These are phyloP conservation scores for Gasterosteus aculeatus DNA, from an alignment of 2,113 vertebrate species.

Conservation along the genomic window DNA sequence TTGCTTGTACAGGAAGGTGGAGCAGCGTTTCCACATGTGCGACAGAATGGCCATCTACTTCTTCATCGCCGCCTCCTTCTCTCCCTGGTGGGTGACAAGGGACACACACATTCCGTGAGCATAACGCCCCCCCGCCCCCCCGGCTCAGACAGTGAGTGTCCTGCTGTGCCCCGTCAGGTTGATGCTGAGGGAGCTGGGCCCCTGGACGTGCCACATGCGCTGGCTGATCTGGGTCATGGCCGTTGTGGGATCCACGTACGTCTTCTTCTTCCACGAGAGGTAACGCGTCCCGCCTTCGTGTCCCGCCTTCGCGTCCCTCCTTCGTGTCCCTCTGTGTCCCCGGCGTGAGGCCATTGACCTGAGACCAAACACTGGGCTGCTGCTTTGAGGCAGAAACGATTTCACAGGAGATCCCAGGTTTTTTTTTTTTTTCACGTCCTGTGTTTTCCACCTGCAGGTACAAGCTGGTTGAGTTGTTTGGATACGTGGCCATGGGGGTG, in stretches of 20 bases:
- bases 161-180: slow-evolving; percentile 77
- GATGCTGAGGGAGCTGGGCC: slow-evolving; percentile 90
- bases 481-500: slow-evolving; percentile 89
- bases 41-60: slow-evolving; percentile 96
- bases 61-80: slow-evolving; percentile 92
- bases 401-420: not conserved
- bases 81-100: slow-evolving; percentile 88
- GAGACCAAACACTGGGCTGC: slow-evolving; percentile 20
- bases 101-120: not conserved
- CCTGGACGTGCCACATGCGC: slow-evolving; percentile 91
- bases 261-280: slow-evolving; percentile 93
- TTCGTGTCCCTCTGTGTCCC: not conserved
- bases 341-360: slow-evolving; percentile 37
- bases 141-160: not conserved
- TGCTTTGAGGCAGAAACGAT: slow-evolving; percentile 39
- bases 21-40: slow-evolving; percentile 93
- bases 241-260: slow-evolving; percentile 82
- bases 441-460: slow-evolving; percentile 80
- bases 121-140: too few relatives aligned
- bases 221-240: slow-evolving; percentile 96
- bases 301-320: not conserved
- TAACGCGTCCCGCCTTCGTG: slow-evolving; percentile 59
- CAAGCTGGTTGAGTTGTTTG: slow-evolving; percentile 91
- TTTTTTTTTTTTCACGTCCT: slow-evolving; percentile 18
- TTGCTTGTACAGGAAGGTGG: slow-evolving; percentile 80